Evolutionary conservation across 2,888 invertebrate species (phyloP).

Genomic region (Doris montereyensis): DNA sequence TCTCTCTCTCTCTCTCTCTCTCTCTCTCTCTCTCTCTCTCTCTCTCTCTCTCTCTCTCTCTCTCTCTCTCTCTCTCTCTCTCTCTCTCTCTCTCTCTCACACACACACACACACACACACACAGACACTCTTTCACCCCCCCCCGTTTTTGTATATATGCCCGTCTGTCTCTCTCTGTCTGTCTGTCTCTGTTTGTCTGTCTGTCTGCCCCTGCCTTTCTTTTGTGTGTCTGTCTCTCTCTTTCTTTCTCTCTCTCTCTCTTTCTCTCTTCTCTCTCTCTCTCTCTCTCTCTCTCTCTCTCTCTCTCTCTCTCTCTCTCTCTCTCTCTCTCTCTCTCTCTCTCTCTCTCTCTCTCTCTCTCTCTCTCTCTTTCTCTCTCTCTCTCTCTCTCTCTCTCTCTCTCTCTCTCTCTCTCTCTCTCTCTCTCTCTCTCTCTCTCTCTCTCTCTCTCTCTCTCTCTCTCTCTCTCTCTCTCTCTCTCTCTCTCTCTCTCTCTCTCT

Average conservation of each 20-base stretch:
- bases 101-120: too few relatives aligned
- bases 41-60: slow-evolving; percentile 1
- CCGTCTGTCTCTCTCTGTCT: slow-evolving; percentile 13
- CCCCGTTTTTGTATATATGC: too few relatives aligned
- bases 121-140: too few relatives aligned
- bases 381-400: not conserved
- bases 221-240: not conserved
- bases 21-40: slow-evolving; percentile 21
- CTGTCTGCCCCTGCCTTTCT: not conserved
- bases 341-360: not conserved
- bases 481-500: slow-evolving; percentile 5
- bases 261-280: not conserved
- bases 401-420: not conserved
- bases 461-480: not conserved
- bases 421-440: too few relatives aligned
- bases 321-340: slow-evolving; percentile 5
- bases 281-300: slow-evolving; percentile 7
- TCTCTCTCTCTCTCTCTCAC: slow-evolving; percentile 9
- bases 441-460: not conserved
- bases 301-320: slow-evolving; percentile 19
- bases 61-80: slow-evolving; percentile 23
- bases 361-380: not conserved
- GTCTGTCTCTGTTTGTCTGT: slow-evolving; percentile 4
- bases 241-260: not conserved
- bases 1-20: not conserved